phyloP scores from a whole-genome alignment of 1,140 invertebrate species.

The Hydropsyche tenuis region DNA sequence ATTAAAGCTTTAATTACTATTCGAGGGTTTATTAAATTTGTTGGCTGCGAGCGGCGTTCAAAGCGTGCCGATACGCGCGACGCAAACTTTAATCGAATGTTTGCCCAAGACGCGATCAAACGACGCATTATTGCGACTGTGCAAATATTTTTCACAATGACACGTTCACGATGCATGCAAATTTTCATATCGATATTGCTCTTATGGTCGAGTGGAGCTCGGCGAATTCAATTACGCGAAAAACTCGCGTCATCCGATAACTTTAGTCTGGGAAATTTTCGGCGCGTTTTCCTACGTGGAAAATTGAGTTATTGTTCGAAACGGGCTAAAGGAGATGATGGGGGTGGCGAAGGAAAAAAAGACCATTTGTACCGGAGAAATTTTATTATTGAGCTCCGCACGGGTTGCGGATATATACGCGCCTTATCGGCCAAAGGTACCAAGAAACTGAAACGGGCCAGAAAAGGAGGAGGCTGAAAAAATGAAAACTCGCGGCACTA shows the following conservation, averaged over 20 bases:
- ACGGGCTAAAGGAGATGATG: not conserved
- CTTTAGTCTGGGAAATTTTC: conserved; percentile 21
- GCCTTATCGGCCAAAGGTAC: conserved; percentile 12
- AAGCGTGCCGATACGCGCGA: not conserved
- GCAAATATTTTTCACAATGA: too few relatives aligned
- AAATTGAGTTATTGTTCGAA: conserved; percentile 31
- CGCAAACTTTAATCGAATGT: not conserved
- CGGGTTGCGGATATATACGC: conserved; percentile 4
- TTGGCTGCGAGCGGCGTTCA: not conserved
- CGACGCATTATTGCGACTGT: not conserved
- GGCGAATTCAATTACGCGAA: conserved; percentile 8
- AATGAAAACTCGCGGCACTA: conserved; percentile 21
- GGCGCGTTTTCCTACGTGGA: conserved; percentile 16
- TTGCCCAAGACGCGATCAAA: too few relatives aligned
- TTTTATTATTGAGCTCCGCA: conserved; percentile 27
- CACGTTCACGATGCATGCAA: too few relatives aligned
- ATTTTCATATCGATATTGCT: too few relatives aligned
- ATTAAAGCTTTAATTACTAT: conserved; percentile 9
- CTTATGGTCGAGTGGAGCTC: not conserved
- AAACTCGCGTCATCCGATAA: conserved; percentile 20
- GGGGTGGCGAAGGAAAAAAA: not conserved
- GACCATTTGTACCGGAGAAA: conserved; percentile 29
- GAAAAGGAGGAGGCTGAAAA: not conserved
- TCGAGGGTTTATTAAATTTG: conserved; percentile 17
- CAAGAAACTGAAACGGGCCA: not conserved